Percentiles rank a stretch among this genome's conserved stretches.
Conservation (phyloP, 2,797 vertebrate species). For the Tokudaia muenninki region DNA sequence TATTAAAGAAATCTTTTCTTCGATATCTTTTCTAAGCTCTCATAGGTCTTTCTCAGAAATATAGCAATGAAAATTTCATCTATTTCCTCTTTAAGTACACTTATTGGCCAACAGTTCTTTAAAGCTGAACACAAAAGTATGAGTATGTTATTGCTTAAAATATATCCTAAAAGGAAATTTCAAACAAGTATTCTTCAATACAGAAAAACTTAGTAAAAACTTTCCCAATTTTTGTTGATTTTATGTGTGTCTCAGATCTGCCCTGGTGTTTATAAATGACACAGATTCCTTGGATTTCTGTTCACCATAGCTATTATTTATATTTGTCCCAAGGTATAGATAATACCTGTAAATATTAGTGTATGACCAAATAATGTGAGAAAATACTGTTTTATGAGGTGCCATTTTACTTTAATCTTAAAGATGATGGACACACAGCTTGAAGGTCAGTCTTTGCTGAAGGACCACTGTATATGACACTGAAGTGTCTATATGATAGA, state of each 20-base stretch:
- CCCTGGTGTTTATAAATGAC: not conserved
- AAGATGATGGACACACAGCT: not conserved
- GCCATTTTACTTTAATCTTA: not conserved
- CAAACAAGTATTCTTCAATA: not conserved
- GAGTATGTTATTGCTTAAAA: not conserved
- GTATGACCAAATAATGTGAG: not conserved
- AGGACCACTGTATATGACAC: not conserved
- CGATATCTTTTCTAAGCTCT: not conserved
- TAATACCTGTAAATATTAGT: not conserved
- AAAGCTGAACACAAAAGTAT: not conserved
- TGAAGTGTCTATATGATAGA: not conserved
- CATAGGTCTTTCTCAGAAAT: not conserved
- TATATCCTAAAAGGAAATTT: not conserved
- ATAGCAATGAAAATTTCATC: not conserved
- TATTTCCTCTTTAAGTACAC: not conserved
- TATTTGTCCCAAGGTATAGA: not conserved
- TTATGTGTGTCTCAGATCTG: not conserved
- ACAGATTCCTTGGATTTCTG: not conserved
- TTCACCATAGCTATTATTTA: not conserved
- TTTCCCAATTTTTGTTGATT: not conserved
- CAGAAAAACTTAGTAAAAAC: not conserved
- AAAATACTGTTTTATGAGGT: constrained; percentile 28
- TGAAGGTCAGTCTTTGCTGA: not conserved
- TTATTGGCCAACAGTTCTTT: not conserved
- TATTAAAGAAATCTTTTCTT: not conserved